Evolutionary conservation across 2,113 vertebrate species (phyloP).

Genomic region (Pleuronectes platessa): DNA sequence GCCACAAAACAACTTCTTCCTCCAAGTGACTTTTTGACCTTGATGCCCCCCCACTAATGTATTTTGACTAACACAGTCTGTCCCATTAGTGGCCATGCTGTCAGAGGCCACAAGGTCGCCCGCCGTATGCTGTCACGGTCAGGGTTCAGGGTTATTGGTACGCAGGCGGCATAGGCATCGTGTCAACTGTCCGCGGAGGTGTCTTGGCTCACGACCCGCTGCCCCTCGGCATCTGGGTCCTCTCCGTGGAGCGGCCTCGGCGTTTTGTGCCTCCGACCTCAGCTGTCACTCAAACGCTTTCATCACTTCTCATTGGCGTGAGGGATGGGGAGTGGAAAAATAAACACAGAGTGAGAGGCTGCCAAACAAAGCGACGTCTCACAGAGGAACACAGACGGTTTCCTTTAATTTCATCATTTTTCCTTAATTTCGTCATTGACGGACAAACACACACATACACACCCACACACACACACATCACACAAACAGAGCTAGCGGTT

Average conservation of each 20-base stretch:
- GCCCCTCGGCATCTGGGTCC: slow-evolving; percentile 58
- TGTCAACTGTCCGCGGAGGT: slow-evolving; percentile 60
- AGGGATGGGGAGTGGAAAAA: slow-evolving; percentile 22
- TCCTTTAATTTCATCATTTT: slow-evolving; percentile 11
- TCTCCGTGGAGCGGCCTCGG: slow-evolving; percentile 12
- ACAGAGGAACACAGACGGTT: slow-evolving; percentile 25
- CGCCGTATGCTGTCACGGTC: slow-evolving; percentile 47
- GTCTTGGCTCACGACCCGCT: slow-evolving; percentile 45
- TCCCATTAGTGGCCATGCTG: slow-evolving; percentile 70
- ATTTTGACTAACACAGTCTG: slow-evolving; percentile 66
- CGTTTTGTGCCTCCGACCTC: slow-evolving; percentile 14
- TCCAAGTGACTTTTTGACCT: slow-evolving; percentile 54
- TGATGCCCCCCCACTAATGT: slow-evolving; percentile 54
- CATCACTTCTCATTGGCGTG: slow-evolving; percentile 28
- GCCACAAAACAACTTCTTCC: slow-evolving; percentile 53
- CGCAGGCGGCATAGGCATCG: slow-evolving; percentile 36
- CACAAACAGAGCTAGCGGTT: background rate
- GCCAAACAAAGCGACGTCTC: slow-evolving; percentile 27
- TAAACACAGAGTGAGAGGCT: slow-evolving; percentile 24
- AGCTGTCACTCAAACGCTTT: slow-evolving; percentile 51
- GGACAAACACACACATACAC: background rate
- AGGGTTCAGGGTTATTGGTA: slow-evolving; percentile 69
- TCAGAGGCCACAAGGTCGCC: slow-evolving; percentile 34
- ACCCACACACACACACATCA: background rate
- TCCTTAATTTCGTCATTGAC: slow-evolving; percentile 6